These are phyloP conservation scores for Mycetomoellerius zeteki DNA, from an alignment of 1,140 invertebrate genomes.

Conservation along the genomic window DNA sequence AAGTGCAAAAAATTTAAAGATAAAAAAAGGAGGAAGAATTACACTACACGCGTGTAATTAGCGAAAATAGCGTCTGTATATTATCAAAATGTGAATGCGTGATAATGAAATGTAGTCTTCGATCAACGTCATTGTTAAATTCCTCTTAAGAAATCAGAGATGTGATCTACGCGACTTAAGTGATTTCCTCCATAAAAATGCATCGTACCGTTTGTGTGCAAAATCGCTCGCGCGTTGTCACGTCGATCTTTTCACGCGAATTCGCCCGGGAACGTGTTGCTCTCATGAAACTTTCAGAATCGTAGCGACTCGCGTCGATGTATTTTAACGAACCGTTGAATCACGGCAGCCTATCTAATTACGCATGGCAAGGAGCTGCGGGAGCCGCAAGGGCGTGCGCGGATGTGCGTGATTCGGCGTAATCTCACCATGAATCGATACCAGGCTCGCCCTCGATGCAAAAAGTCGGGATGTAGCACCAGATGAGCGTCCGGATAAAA, in stretches of 20 bases:
- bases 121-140: conserved; percentile 5
- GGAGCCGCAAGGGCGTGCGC: conserved; percentile 50
- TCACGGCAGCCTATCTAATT: conserved; percentile 57
- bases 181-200: conserved; percentile 46
- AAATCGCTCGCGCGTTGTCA: conserved; percentile 35
- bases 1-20: too few species aligned
- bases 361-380: conserved; percentile 35
- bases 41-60: neutral
- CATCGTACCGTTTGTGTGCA: conserved; percentile 42
- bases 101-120: neutral
- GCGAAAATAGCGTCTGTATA: neutral
- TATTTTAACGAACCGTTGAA: conserved; percentile 60
- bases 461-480: conserved; percentile 37
- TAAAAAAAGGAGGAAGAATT: neutral
- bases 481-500: conserved; percentile 38
- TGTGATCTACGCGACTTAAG: conserved; percentile 13
- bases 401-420: conserved; percentile 63
- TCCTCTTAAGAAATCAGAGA: neutral
- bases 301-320: conserved; percentile 26
- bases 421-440: conserved; percentile 57
- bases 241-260: conserved; percentile 35
- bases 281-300: conserved; percentile 20
- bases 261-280: conserved; percentile 26
- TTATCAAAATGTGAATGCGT: neutral
- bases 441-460: conserved; percentile 25